A percentile compares a stretch with the other conserved stretches of the same genome.
Conservation (phyloP, 2,797 vertebrate genomes). For the Pyrrhura leucotis region DNA sequence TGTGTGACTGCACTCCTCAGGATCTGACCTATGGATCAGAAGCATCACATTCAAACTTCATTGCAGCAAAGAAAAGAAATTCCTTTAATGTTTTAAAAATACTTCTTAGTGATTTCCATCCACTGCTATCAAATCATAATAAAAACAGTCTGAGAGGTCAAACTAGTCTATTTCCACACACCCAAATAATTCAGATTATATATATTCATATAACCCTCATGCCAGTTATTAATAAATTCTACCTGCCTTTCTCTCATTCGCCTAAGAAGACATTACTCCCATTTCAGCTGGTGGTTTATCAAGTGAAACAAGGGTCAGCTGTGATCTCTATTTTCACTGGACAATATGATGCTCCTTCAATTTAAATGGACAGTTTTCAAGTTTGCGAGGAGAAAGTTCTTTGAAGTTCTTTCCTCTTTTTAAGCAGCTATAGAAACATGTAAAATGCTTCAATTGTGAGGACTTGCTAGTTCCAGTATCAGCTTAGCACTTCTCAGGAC, state of each 20-base stretch:
- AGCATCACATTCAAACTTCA: background rate
- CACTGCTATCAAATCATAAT: background rate
- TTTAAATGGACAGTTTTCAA: background rate
- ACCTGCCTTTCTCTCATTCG: background rate
- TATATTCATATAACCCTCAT: background rate
- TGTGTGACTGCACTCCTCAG: background rate
- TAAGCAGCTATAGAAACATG: background rate
- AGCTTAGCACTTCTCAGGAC: background rate
- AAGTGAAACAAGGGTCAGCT: background rate
- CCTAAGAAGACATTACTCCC: background rate
- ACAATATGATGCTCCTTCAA: rapidly evolving
- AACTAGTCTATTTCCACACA: background rate
- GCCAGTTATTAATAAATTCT: background rate
- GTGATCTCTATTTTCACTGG: background rate
- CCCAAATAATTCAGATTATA: background rate
- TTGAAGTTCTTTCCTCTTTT: background rate
- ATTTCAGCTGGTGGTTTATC: background rate
- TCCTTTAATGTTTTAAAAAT: background rate
- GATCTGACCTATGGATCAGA: background rate
- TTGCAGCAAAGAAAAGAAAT: slow-evolving; percentile 22
- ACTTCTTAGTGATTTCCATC: background rate
- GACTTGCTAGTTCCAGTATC: background rate
- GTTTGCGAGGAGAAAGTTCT: background rate
- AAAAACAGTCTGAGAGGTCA: background rate
- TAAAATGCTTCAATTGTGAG: background rate